Evolutionary conservation across 2,797 vertebrate genomes (phyloP), one percentile per base, ranked within the genome.

Genomic region (Dendrocincla fuliginosa): DNA sequence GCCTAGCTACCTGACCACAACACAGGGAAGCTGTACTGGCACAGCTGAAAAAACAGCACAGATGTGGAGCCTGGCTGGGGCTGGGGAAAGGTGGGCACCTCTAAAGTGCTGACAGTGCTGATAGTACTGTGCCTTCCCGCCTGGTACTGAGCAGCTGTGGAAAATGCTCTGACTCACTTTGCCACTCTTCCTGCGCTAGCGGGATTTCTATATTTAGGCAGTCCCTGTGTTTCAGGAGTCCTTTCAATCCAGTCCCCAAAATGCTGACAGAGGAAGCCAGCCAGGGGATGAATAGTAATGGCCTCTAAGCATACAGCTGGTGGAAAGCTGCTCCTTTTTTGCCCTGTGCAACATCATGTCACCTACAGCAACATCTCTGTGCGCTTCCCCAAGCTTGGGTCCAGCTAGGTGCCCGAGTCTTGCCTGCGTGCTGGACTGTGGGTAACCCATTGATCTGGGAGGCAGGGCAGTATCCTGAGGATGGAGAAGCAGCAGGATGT

Each of bases 31-130:
- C 57, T 71, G 27, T 14, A 35, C 30, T 5, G 60, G 32, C 56
- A 83, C 37, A 88, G 60, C 44, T 56, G 88, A 79, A 81, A 53
- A 74, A 91, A 68, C 49, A 78, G 65, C 41, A 57, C 33, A 78
- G 77, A 64, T 32, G 80, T 28, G 47, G 44, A 70, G 73, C 73
- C 88, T 77, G 79, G 79, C 47, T 84, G 67, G n/a, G 19, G 18
- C 33, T 33, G 67, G 59, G 57, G 52, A 73, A 79, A 82, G 30
- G 63, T 69, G 75, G 73, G 80, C 46, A 90, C 5, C 23, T 56
- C 76, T 42, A 11, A 71, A 56, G 9, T 47, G 52, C 59, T 87
- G 71, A 69, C 33, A 63, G 64, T 9, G 46, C 75, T 74, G 74
- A 37, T 9, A 82, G 63, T 5, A 49, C 20, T 11, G 46, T 71